These are phyloP conservation scores for Drosophila eohydei DNA, from an alignment of 2,888 invertebrate species.

Conservation along the genomic window DNA sequence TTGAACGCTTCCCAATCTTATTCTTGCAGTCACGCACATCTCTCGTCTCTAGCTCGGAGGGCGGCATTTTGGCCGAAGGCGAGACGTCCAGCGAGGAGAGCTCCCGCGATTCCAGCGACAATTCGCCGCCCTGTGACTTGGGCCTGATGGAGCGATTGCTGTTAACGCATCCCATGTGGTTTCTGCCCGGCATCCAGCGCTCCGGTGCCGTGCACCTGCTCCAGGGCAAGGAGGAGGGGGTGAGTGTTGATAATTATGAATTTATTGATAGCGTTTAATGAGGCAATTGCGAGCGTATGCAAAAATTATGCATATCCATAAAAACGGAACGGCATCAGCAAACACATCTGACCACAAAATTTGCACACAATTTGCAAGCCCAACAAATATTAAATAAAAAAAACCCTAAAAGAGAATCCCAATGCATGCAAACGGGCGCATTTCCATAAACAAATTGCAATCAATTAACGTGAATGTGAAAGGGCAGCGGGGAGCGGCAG, in stretches of 20 bases:
- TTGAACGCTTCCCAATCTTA: background rate
- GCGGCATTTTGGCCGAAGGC: slow-evolving; percentile 86
- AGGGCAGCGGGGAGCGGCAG: background rate
- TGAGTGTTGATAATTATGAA: slow-evolving; percentile 85
- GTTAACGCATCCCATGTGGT: slow-evolving; percentile 98
- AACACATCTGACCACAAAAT: slow-evolving; percentile 61
- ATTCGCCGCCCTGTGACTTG: slow-evolving; percentile 92
- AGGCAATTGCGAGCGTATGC: slow-evolving; percentile 54
- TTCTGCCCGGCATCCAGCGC: slow-evolving; percentile 95
- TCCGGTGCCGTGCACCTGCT: slow-evolving; percentile 97
- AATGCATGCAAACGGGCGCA: slow-evolving; percentile 30
- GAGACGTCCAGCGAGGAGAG: slow-evolving; percentile 88
- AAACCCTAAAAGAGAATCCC: slow-evolving; percentile 5
- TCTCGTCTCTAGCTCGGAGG: slow-evolving; percentile 86
- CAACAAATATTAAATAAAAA: background rate
- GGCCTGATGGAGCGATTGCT: slow-evolving; percentile 94
- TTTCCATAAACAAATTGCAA: slow-evolving; percentile 85
- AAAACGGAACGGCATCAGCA: slow-evolving; percentile 27
- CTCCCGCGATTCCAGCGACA: slow-evolving; percentile 85
- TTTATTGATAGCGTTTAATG: slow-evolving; percentile 71
- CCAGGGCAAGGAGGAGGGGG: slow-evolving; percentile 96
- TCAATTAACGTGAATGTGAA: slow-evolving; percentile 81
- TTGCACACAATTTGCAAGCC: slow-evolving; percentile 50
- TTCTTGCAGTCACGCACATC: slow-evolving; percentile 84
- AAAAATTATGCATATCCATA: slow-evolving; percentile 7